Percentiles rank a stretch among this genome's conserved stretches.
Conservation (phyloP, 2,113 vertebrate species). For the Pollimyrus isidori region DNA sequence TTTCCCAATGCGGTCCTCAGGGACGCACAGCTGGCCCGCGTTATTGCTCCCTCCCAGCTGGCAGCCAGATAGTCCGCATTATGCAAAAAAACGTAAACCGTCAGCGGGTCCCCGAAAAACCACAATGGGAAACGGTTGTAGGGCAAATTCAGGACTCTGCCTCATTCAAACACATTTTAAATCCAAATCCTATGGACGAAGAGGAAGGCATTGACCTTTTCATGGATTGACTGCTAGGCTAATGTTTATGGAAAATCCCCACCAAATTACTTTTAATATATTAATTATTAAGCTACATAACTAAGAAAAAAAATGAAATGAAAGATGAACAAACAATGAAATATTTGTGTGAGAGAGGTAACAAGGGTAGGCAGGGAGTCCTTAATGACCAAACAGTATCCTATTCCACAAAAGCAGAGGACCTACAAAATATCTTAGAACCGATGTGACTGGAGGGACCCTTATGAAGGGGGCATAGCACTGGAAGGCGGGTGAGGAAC, state of each 20-base stretch:
- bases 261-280: neutral
- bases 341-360: neutral
- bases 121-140: neutral
- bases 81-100: neutral
- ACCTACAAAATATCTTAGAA: neutral
- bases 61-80: neutral
- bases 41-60: neutral
- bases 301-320: no score
- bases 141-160: neutral
- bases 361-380: neutral
- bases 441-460: neutral
- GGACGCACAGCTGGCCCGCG: neutral
- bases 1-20: neutral
- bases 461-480: neutral
- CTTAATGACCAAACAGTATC: neutral
- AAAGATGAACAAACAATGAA: neutral
- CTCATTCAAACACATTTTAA: neutral
- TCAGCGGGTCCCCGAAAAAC: neutral
- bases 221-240: neutral
- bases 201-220: neutral
- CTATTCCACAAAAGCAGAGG: neutral
- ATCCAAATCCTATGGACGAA: neutral
- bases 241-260: neutral
- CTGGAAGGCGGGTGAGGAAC: neutral
- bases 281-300: no score